These are phyloP conservation scores for Lophotriccus pileatus DNA, from an alignment of 2,797 vertebrate species.

Conservation along the genomic window DNA sequence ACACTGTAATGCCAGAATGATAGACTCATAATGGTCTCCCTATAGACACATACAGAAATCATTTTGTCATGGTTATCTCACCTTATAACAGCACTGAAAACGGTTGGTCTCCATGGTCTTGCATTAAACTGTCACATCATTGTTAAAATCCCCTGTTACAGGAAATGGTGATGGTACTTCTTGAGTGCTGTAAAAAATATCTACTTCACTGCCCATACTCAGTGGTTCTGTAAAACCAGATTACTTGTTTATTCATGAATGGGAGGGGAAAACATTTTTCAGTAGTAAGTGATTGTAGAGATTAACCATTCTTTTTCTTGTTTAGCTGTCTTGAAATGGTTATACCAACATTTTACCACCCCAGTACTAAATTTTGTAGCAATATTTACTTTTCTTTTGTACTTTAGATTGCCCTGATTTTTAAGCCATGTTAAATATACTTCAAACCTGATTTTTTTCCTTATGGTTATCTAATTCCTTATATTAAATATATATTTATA, in stretches of 20 bases:
- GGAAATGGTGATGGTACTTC: neutral
- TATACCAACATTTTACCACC: neutral
- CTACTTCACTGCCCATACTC: neutral
- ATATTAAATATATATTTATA: neutral
- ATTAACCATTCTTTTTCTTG: neutral
- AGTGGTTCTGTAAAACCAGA: neutral
- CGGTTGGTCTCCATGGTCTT: conserved; percentile 33
- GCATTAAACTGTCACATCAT: conserved; percentile 50
- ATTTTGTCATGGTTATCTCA: conserved; percentile 62
- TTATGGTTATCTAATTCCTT: neutral
- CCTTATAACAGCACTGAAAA: conserved; percentile 37
- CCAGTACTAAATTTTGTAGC: neutral
- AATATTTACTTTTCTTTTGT: neutral
- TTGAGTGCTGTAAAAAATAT: conserved; percentile 21
- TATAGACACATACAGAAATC: conserved; percentile 49
- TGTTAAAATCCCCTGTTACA: conserved; percentile 27
- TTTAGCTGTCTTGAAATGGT: neutral
- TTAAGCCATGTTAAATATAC: neutral
- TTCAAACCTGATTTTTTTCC: neutral
- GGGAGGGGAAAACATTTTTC: neutral
- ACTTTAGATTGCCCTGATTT: neutral
- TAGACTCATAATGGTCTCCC: conserved; percentile 46
- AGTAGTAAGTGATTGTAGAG: neutral
- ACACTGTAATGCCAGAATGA: conserved; percentile 38
- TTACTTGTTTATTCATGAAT: neutral